Percentiles rank a stretch among this genome's conserved stretches.
phyloP scores from a whole-genome alignment of 2,797 vertebrate genomes.

The Aselliscus stoliczkanus region DNA sequence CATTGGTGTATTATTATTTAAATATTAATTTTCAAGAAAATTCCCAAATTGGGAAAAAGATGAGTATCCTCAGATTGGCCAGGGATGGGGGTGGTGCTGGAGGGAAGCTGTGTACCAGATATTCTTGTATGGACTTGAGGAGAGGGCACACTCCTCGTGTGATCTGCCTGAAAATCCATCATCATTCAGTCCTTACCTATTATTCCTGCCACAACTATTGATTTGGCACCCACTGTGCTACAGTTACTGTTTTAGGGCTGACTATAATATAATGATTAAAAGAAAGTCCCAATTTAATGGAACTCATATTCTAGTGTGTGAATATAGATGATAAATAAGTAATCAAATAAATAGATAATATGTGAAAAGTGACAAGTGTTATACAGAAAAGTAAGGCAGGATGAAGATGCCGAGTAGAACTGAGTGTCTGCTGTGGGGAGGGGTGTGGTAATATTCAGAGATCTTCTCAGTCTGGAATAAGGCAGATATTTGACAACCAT shows the following conservation, averaged over 20 bases:
- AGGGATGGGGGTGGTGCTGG: rapidly evolving
- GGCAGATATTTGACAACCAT: neutral
- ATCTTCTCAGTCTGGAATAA: neutral
- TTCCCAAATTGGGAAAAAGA: neutral
- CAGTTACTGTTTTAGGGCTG: neutral
- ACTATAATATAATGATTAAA: neutral
- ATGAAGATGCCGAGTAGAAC: neutral
- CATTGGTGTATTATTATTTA: neutral
- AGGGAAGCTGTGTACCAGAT: neutral
- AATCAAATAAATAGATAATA: neutral
- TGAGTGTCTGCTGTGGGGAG: neutral
- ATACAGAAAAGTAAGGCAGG: neutral
- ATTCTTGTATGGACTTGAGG: neutral
- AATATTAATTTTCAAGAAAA: neutral
- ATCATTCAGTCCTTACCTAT: neutral
- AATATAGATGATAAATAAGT: neutral
- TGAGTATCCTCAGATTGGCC: neutral
- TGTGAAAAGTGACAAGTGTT: neutral
- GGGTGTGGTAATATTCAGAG: neutral
- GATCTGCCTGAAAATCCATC: neutral
- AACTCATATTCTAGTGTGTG: neutral
- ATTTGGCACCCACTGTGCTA: neutral
- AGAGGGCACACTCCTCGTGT: neutral
- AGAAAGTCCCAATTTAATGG: neutral
- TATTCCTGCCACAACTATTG: neutral